Evolutionary conservation across 2,888 invertebrate species (phyloP).

Genomic region (Ichneumoninae sp.): DNA sequence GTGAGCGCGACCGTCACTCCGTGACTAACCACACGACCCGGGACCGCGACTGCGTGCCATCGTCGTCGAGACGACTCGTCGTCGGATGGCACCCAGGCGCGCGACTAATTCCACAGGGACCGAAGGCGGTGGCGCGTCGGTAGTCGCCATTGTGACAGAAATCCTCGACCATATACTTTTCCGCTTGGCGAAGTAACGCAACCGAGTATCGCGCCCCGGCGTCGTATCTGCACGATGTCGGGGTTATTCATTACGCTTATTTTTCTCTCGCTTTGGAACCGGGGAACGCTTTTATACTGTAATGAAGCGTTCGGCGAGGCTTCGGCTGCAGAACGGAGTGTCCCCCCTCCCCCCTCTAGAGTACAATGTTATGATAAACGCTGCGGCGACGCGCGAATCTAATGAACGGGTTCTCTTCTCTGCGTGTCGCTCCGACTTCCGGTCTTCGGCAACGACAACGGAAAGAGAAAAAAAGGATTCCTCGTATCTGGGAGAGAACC

Average conservation of each 20-base stretch:
- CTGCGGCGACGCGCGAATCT: slow-evolving; percentile 60
- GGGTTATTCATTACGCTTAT: slow-evolving; percentile 71
- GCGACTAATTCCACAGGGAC: slow-evolving; percentile 62
- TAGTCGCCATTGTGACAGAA: slow-evolving; percentile 68
- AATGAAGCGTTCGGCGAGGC: slow-evolving; percentile 37
- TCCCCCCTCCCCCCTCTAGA: neutral
- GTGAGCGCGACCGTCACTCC: slow-evolving; percentile 72
- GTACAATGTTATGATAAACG: slow-evolving; percentile 56
- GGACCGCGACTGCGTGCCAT: slow-evolving; percentile 44
- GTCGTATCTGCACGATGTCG: slow-evolving; percentile 1
- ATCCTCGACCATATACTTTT: slow-evolving; percentile 63
- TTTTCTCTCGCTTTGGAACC: slow-evolving; percentile 17
- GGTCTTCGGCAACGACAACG: slow-evolving; percentile 16
- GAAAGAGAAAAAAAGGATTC: neutral
- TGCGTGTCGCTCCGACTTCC: slow-evolving; percentile 48
- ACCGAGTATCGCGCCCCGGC: slow-evolving; percentile 32
- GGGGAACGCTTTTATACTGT: slow-evolving; percentile 15
- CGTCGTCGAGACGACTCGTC: slow-evolving; percentile 49
- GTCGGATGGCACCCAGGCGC: slow-evolving; percentile 60
- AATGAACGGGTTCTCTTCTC: slow-evolving; percentile 42
- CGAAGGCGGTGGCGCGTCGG: slow-evolving; percentile 54
- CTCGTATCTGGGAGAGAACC: neutral
- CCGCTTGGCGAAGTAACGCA: slow-evolving; percentile 60
- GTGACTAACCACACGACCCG: slow-evolving; percentile 72
- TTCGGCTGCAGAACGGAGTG: neutral